Conservation (phyloP, 2,888 invertebrate species). For the Cartodere bifasciata region DNA sequence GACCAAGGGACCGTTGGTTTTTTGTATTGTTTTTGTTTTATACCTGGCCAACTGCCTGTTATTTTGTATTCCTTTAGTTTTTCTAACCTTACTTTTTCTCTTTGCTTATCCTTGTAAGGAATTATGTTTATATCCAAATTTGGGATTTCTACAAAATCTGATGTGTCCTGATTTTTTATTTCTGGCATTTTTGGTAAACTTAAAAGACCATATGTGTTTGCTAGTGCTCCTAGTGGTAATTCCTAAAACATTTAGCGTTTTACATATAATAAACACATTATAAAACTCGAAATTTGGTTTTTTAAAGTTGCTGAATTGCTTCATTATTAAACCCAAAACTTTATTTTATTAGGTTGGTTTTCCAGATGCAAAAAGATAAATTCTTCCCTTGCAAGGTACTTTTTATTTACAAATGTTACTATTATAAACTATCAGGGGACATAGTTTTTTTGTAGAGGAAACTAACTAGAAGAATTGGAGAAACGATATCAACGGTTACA, state of each 20-base stretch:
- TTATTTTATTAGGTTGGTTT: too few relatives aligned
- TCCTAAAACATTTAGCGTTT: conserved; percentile 48
- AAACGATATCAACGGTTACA: too few relatives aligned
- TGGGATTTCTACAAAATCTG: conserved; percentile 41
- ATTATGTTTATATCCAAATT: conserved; percentile 62
- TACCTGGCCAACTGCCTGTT: conserved; percentile 48
- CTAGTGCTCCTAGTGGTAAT: conserved; percentile 71
- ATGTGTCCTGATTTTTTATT: conserved; percentile 51
- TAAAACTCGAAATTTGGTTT: too few relatives aligned
- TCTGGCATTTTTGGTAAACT: conserved; percentile 95
- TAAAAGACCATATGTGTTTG: conserved; percentile 79
- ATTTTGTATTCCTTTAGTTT: conserved; percentile 58
- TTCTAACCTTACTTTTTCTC: conserved; percentile 57
- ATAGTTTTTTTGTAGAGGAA: too few relatives aligned
- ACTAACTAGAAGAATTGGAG: too few relatives aligned
- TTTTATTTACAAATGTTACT: too few relatives aligned
- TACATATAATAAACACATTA: too few relatives aligned
- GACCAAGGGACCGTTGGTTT: conserved; percentile 67
- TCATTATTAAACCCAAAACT: too few relatives aligned
- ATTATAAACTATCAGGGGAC: too few relatives aligned
- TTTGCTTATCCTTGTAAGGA: conserved; percentile 64
- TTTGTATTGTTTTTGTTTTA: conserved; percentile 31
- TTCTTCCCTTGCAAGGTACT: too few relatives aligned
- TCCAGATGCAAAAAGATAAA: too few relatives aligned
- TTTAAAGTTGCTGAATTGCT: too few relatives aligned